Percentiles rank a stretch among this genome's conserved stretches.
These are phyloP conservation scores for Cichladusa arquata DNA, from an alignment of 2,113 vertebrate genomes.

Conservation along the genomic window DNA sequence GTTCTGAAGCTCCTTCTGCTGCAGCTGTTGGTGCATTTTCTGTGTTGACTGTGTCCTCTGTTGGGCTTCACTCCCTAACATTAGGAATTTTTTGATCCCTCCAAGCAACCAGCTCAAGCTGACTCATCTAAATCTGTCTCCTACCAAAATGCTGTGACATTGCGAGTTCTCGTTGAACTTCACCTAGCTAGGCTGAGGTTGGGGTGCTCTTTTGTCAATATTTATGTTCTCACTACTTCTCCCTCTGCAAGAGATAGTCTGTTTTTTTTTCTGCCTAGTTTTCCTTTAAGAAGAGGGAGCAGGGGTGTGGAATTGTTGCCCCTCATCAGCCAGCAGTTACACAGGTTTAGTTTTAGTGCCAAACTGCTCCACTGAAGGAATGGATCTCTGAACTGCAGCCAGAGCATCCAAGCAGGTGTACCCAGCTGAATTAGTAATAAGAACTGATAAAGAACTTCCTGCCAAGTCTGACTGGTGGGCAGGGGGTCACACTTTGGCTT, in stretches of 20 bases:
- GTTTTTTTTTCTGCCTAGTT: background rate
- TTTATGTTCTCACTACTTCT: background rate
- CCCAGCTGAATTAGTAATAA: background rate
- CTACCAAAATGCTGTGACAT: background rate
- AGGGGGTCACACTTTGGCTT: background rate
- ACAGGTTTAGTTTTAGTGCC: background rate
- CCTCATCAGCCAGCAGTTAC: background rate
- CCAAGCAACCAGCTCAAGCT: background rate
- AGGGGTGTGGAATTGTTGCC: background rate
- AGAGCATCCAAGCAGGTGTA: fast-evolving
- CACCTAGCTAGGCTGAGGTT: background rate
- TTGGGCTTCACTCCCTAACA: background rate
- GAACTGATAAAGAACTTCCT: background rate
- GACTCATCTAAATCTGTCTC: background rate
- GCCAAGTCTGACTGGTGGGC: background rate
- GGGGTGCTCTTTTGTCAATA: background rate
- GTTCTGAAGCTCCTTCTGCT: background rate
- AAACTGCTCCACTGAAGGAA: background rate
- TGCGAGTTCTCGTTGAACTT: background rate
- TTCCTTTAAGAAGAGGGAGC: background rate
- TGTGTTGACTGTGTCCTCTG: fast-evolving
- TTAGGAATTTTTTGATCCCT: background rate
- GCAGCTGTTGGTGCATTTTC: background rate
- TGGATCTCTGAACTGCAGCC: background rate
- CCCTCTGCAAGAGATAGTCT: background rate